Conservation (phyloP, 2,113 vertebrate species). For the Hemicordylus capensis region DNA sequence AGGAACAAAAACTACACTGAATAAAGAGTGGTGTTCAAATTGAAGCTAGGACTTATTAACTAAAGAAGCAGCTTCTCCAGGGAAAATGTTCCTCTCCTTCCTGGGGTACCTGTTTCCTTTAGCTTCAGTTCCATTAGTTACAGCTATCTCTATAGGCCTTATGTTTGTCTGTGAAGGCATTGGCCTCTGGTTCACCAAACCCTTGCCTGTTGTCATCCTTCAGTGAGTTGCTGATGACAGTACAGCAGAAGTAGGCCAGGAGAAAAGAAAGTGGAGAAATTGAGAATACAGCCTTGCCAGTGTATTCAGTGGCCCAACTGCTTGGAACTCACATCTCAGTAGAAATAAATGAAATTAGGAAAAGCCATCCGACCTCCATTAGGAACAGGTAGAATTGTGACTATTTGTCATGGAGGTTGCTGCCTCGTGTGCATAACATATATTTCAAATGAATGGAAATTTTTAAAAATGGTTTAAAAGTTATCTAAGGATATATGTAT, state of each 20-base stretch:
- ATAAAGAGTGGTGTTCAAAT: background rate
- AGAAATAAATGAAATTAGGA: background rate
- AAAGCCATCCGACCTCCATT: background rate
- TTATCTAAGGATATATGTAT: too few species aligned
- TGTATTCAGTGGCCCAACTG: background rate
- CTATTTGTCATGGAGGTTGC: background rate
- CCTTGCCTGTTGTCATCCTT: background rate
- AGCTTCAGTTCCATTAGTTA: background rate
- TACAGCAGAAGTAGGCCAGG: too few species aligned
- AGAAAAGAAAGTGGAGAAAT: background rate
- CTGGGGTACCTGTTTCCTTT: background rate
- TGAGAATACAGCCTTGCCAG: background rate
- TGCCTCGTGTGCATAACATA: background rate
- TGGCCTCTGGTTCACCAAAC: background rate
- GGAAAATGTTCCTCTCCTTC: background rate
- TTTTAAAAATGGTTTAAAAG: background rate
- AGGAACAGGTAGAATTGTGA: background rate
- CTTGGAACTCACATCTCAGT: background rate
- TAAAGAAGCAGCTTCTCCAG: background rate
- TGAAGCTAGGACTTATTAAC: background rate
- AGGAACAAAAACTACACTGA: background rate
- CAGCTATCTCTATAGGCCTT: background rate
- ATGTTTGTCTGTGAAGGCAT: background rate
- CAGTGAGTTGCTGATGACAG: background rate
- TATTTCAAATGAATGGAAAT: background rate